phyloP scores from a whole-genome alignment of 2,888 invertebrate species.

The Torymus auratus region DNA sequence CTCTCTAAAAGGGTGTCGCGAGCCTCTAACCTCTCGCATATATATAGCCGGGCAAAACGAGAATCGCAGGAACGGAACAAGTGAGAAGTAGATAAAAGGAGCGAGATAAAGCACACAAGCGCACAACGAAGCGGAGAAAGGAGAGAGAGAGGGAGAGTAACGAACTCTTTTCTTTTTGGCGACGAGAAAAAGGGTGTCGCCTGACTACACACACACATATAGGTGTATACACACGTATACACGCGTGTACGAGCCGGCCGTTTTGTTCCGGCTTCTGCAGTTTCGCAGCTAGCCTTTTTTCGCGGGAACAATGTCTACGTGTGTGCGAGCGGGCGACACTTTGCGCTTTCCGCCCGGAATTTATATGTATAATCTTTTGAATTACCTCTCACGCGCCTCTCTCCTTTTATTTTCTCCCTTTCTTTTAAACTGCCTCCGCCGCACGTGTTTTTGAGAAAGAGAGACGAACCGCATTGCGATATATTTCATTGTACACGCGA shows the following conservation, averaged over 20 bases:
- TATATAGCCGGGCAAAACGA: constrained; percentile 1
- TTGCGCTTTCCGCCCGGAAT: constrained; percentile 32
- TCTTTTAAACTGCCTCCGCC: not conserved
- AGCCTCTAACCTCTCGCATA: not conserved
- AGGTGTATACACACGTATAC: not conserved
- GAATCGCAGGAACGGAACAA: constrained; percentile 26
- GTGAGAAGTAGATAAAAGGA: constrained; percentile 58
- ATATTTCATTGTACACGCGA: no score
- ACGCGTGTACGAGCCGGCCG: constrained; percentile 7
- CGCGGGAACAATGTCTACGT: constrained; percentile 29
- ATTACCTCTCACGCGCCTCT: constrained; percentile 17
- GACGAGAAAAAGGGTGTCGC: not conserved
- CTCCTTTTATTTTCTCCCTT: not conserved
- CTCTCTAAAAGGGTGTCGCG: not conserved
- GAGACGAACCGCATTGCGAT: no score
- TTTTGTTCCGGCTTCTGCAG: constrained; percentile 54
- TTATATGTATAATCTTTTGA: constrained; percentile 46
- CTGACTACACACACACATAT: not conserved
- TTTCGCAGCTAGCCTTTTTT: constrained; percentile 8
- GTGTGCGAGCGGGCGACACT: constrained; percentile 32
- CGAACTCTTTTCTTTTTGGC: not conserved
- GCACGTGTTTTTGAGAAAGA: not conserved
- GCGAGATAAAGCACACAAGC: constrained; percentile 48
- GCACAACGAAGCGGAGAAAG: constrained; percentile 20
- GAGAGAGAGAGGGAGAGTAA: not conserved